Percentiles rank a stretch among this genome's conserved stretches.
Evolutionary conservation across 2,888 invertebrate genomes (phyloP).

Genomic region (Reticulitermes lucifugus): DNA sequence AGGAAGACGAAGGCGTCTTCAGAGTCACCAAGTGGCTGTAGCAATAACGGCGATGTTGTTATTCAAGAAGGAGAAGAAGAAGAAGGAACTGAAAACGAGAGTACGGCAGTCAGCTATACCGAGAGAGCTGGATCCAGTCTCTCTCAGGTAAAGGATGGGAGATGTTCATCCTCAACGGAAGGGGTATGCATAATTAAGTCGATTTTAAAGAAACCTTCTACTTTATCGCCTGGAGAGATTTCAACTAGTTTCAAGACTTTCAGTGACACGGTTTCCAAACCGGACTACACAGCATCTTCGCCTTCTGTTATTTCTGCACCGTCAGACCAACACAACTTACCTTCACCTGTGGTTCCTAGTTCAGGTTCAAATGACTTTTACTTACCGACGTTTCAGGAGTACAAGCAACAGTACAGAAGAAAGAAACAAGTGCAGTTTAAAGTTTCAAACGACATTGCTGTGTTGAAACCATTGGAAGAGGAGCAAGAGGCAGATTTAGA

Average conservation of each 20-base stretch:
- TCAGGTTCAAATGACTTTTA: constrained; percentile 66
- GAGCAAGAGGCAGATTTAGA: neutral
- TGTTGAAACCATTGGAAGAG: neutral
- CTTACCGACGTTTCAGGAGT: constrained; percentile 68
- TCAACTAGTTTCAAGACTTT: constrained; percentile 43
- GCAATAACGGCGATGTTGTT: neutral
- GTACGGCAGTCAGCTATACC: neutral
- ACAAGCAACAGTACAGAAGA: constrained; percentile 60
- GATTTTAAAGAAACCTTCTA: constrained; percentile 67
- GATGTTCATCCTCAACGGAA: neutral
- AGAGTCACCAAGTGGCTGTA: neutral
- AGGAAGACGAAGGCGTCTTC: constrained; percentile 64
- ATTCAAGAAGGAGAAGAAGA: neutral
- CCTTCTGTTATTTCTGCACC: constrained; percentile 58
- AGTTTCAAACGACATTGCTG: constrained; percentile 48
- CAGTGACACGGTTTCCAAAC: constrained; percentile 49
- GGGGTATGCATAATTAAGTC: constrained; percentile 63
- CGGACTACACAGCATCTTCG: constrained; percentile 58
- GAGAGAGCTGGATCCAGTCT: neutral
- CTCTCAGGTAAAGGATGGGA: neutral
- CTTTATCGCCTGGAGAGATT: constrained; percentile 5
- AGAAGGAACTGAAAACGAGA: neutral
- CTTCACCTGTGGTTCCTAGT: constrained; percentile 48
- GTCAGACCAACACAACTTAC: constrained; percentile 58
- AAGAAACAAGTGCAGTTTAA: constrained; percentile 62